Evolutionary conservation across 2,888 invertebrate genomes (phyloP).

Genomic region (Zelleria hepariella): DNA sequence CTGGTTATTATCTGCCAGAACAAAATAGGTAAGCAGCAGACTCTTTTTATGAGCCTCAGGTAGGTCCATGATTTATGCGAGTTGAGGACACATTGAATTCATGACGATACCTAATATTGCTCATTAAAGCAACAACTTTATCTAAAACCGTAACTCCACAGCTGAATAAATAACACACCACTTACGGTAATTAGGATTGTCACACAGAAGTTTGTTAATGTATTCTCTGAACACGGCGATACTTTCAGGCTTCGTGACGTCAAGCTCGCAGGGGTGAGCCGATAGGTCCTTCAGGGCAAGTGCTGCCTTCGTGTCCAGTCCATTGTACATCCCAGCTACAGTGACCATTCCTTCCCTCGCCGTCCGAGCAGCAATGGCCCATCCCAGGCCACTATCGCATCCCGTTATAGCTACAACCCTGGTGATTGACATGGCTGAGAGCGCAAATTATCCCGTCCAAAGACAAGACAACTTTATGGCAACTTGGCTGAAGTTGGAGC

Average conservation of each 20-base stretch:
- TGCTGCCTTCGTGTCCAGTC: conserved; percentile 64
- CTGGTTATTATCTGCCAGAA: no score
- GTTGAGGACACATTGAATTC: no score
- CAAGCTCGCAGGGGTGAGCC: conserved; percentile 70
- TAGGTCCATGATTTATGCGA: no score
- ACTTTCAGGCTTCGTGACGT: conserved; percentile 76
- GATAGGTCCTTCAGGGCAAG: conserved; percentile 46
- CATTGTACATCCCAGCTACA: conserved; percentile 82
- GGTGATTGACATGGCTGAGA: conserved; percentile 16
- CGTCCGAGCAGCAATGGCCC: conserved; percentile 76
- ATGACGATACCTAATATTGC: not conserved
- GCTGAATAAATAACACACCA: conserved; percentile 11
- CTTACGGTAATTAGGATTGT: conserved; percentile 68
- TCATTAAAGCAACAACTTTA: no score
- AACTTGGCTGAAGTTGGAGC: not conserved
- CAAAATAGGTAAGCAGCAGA: no score
- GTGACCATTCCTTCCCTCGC: conserved; percentile 78
- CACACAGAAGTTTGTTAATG: conserved; percentile 53
- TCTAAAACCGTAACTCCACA: no score
- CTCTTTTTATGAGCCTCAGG: no score
- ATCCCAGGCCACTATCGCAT: conserved; percentile 90
- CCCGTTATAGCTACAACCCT: conserved; percentile 81
- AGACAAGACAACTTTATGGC: not conserved
- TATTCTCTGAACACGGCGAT: conserved; percentile 62
- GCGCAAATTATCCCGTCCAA: not conserved